Conservation (phyloP, 2,888 invertebrate genomes). For the Harpalus rufipes region DNA sequence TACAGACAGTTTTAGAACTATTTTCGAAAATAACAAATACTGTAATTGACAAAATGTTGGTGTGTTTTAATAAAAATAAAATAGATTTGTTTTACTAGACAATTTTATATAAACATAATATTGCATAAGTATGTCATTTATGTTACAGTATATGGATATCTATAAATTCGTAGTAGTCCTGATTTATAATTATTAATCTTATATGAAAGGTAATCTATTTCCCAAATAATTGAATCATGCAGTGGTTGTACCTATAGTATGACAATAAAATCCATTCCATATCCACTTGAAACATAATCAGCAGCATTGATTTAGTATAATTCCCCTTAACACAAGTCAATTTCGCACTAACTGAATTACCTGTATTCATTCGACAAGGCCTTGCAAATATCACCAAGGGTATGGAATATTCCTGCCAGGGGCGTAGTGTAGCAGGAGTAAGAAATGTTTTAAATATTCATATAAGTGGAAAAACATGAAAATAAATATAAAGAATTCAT, state of each 20-base stretch:
- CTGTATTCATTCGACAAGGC: not conserved
- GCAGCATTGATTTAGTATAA: not conserved
- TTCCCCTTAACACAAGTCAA: not conserved
- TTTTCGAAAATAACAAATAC: too few species aligned
- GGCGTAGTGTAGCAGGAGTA: not conserved
- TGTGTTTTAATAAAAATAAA: too few species aligned
- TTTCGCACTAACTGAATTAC: not conserved
- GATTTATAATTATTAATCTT: not conserved
- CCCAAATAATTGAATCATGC: not conserved
- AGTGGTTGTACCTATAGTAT: not conserved
- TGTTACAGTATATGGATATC: not conserved
- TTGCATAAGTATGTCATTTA: not conserved
- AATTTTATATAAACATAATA: too few species aligned
- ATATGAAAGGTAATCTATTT: not conserved
- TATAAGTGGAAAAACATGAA: too few species aligned
- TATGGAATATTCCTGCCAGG: not conserved
- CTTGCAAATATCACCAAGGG: not conserved
- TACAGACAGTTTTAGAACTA: too few species aligned
- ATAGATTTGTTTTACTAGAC: too few species aligned
- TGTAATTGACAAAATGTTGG: too few species aligned
- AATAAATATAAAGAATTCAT: too few species aligned
- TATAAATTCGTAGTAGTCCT: not conserved
- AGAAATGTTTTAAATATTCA: not conserved
- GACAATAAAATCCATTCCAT: not conserved
- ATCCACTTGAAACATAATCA: not conserved